These are phyloP conservation scores for Chelmon rostratus DNA, from an alignment of 2,797 vertebrate genomes.

Conservation along the genomic window DNA sequence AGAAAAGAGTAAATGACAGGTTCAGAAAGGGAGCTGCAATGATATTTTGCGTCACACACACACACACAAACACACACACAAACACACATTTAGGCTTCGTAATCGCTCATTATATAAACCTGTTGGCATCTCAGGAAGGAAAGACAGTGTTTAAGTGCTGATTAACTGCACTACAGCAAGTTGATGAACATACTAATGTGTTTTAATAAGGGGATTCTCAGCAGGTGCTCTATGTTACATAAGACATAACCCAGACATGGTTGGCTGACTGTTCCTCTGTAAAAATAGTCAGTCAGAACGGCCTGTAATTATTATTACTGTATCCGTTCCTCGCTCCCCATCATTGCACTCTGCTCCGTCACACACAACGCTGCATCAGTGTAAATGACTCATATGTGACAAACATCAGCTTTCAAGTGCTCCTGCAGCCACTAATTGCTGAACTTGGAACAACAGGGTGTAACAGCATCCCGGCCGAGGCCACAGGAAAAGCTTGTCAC, in stretches of 20 bases:
- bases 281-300: constrained; percentile 20
- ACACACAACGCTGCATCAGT: constrained; percentile 9
- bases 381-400: constrained; percentile 39
- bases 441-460: constrained; percentile 51
- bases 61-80: neutral
- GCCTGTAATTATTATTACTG: constrained; percentile 22
- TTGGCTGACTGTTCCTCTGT: constrained; percentile 22
- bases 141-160: constrained; percentile 29
- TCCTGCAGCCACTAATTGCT: constrained; percentile 56
- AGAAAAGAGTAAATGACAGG: constrained; percentile 24
- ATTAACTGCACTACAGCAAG: constrained; percentile 27
- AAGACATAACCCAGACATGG: constrained; percentile 1
- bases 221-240: constrained; percentile 34
- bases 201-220: constrained; percentile 31
- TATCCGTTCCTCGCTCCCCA: neutral
- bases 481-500: constrained; percentile 69
- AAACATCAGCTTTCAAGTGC: constrained; percentile 21
- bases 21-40: constrained; percentile 12
- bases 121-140: constrained; percentile 16
- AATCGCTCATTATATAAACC: constrained; percentile 45
- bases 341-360: constrained; percentile 10
- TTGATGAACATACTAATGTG: constrained; percentile 34
- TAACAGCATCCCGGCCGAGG: constrained; percentile 34
- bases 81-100: constrained; percentile 8
- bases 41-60: constrained; percentile 8